Base-by-base conservation (phyloP, 2,888 invertebrate genomes). In the Diadegma fenestrale region DNA sequence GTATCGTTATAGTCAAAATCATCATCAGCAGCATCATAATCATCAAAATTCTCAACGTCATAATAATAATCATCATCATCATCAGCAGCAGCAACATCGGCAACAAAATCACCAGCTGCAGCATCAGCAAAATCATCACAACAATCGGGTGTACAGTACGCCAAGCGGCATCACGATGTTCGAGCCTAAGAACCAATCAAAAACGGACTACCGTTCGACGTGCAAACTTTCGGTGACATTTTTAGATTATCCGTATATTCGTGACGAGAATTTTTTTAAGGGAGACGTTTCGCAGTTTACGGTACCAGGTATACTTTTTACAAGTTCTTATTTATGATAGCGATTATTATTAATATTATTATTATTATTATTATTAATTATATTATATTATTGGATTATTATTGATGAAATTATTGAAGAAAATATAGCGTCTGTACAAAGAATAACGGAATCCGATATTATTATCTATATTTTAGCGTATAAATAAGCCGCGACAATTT, bases 311-410 rank as follows among this genome's bases (percentile, higher is more conserved):
- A 93, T 89, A 92, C 89, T 91, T 92, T 92, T 93, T 93, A 91
- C 91, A 91, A 91, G 89, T 91, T 93, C 91, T 92, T 93, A 92
- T 93, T 93, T 93, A 93, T 93, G 89, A 92, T 91, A 93, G 89
- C 88, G 85, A 91, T 89, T 89, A 89, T 91, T 89, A 89, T 90
- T 90, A 90, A 87, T 88, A 88, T 84, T 83, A 87, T 84, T 87
- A 87, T 86, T 82, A 86, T 77, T 82, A 87, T 87, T 64, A 64
- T 37, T 68, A 68, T 66, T 66, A 37, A 37, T 37, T 37, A 37
- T 37, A 37, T 37, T 37, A 37, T 37, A 68, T 68, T 58, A 58
- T 61, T 61, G 14, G 30, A 88, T 81, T 88, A 87, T 84, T 84
- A 88, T 82, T 86, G 85, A 84, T 78, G 84, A 71, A 79, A 89